Evolutionary conservation across 2,113 vertebrate genomes (phyloP), one percentile per base, ranked within the genome.

Genomic region (Lepus timidus): DNA sequence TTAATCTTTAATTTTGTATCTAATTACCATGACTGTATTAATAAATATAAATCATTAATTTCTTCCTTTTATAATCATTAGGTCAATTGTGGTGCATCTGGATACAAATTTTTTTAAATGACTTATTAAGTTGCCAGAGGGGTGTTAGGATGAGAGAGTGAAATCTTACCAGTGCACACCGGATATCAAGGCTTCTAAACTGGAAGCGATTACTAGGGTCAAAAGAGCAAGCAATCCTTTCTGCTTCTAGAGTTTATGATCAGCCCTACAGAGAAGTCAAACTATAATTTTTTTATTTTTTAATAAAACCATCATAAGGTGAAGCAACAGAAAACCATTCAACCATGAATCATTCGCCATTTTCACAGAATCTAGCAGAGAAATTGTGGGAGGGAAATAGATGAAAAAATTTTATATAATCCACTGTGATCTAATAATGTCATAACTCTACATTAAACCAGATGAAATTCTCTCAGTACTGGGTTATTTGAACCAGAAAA

Each of bases 401-500:
- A 82, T 1, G 23, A 6, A 8, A 94, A 64, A 75, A 79, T 70
- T 70, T 91, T 70, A 71, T 36, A 52, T 16, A n/a, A 74, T 39
- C 36, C 78, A 61, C 27, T 80, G 8, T 44, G 31, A 91, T 39
- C 39, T 65, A 79, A 83, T 55, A 23, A 62, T 29, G 22, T 9
- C 73, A 31, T 62, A 95, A 90, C 20, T 88, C 73, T 64, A 71
- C 23, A 19, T 10, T 65, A 4, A 33, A 76, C 9, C 27, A 83
- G 67, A 86, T 79, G 33, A 84, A 96, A 86, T 83, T 64, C 31
- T 71, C 31, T n/a, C 74, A 88, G 36, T 83, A 31, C 3, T 85
- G 36, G 78, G 51, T 84, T 87, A 75, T 83, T 86, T 86, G 51
- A 85, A 79, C 36, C 17, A 82, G 67, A 94, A 85, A 82, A 17